These are phyloP conservation scores for Drosophila orena DNA, from an alignment of 1,140 invertebrate species.

Conservation along the genomic window DNA sequence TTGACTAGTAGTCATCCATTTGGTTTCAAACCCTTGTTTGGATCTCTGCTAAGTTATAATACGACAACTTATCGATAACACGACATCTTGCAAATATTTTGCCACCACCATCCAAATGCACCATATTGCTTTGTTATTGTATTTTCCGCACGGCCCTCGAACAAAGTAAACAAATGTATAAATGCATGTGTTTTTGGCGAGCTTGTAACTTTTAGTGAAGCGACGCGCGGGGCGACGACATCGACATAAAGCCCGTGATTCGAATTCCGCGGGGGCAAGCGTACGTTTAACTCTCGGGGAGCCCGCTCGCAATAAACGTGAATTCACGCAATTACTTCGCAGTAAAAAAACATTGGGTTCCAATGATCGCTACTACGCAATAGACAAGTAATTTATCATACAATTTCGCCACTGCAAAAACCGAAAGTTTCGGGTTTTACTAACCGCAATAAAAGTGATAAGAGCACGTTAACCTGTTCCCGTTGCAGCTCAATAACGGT, in stretches of 20 bases:
- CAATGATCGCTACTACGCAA: constrained; percentile 46
- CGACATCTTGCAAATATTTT: not conserved
- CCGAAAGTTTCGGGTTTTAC: constrained; percentile 3
- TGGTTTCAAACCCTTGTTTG: not conserved
- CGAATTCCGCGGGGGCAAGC: constrained; percentile 18
- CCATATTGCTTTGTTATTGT: constrained; percentile 20
- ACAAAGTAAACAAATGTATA: constrained; percentile 39
- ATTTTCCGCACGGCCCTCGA: constrained; percentile 42
- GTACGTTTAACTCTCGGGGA: constrained; percentile 1
- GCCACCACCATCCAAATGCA: constrained; percentile 1
- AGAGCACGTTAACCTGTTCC: constrained; percentile 37
- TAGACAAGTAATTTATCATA: constrained; percentile 33
- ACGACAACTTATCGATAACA: not conserved
- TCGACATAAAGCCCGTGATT: constrained; percentile 3
- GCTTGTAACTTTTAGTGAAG: constrained; percentile 34
- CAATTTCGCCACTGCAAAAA: constrained; percentile 18
- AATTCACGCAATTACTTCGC: constrained; percentile 23
- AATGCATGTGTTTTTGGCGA: constrained; percentile 35
- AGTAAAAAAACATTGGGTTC: constrained; percentile 33
- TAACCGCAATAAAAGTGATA: constrained; percentile 23
- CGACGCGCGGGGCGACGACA: constrained; percentile 12
- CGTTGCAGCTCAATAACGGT: constrained; percentile 13
- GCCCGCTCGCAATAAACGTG: constrained; percentile 18
- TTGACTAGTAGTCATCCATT: no score
- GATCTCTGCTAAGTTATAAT: not conserved